Conservation (phyloP, 2,797 vertebrate species). For the Scolopax rusticola region DNA sequence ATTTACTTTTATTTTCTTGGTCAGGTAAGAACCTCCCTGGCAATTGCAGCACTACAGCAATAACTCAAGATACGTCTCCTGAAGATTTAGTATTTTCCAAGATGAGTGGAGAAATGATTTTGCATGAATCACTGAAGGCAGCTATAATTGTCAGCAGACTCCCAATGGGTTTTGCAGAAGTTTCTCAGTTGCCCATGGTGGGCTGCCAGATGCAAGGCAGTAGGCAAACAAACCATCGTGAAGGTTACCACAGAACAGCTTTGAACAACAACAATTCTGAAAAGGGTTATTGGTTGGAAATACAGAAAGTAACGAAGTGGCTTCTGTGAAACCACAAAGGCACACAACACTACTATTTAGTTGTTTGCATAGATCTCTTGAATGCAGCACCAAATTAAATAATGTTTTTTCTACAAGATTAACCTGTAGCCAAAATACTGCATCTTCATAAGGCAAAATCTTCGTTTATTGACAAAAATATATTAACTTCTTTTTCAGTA, state of each 20-base stretch:
- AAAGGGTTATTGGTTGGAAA: slow-evolving; percentile 7
- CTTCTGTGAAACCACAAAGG: slow-evolving; percentile 16
- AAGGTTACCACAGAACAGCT: neutral
- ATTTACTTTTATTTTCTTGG: neutral
- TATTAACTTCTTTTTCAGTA: slow-evolving; percentile 51
- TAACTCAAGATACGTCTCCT: neutral
- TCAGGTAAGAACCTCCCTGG: neutral
- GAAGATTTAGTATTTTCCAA: neutral
- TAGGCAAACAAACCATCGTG: neutral
- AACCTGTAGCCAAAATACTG: slow-evolving; percentile 23
- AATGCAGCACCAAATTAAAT: slow-evolving; percentile 62
- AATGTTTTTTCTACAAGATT: slow-evolving; percentile 37
- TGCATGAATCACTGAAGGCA: neutral
- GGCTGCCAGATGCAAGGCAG: neutral
- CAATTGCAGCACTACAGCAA: neutral
- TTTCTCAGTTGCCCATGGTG: neutral
- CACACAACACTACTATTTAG: neutral
- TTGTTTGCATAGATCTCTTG: slow-evolving; percentile 28
- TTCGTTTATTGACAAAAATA: slow-evolving; percentile 66
- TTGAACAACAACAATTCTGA: neutral
- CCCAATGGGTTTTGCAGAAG: neutral
- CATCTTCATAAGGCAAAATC: slow-evolving; percentile 57
- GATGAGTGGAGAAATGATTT: neutral
- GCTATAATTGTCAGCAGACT: neutral
- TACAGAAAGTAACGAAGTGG: neutral